These are phyloP conservation scores for Drosophila miranda DNA, from an alignment of 1,140 invertebrate genomes.

Conservation along the genomic window DNA sequence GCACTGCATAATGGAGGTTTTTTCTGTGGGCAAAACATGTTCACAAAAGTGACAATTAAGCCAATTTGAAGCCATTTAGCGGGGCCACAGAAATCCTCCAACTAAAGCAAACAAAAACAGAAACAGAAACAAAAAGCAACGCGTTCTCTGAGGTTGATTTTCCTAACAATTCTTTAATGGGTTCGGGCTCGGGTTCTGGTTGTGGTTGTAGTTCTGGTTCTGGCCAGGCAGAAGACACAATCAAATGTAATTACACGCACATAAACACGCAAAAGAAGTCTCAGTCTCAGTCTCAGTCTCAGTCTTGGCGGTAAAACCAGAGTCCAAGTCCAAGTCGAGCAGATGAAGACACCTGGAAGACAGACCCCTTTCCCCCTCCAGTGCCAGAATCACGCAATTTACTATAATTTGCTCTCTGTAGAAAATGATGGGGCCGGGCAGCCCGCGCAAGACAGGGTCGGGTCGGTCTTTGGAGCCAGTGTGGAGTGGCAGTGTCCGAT, in stretches of 20 bases:
- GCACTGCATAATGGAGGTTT: constrained; percentile 27
- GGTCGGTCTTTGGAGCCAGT: neutral
- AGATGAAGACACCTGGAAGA: constrained; percentile 48
- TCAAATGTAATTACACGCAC: constrained; percentile 80
- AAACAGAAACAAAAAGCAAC: constrained; percentile 2
- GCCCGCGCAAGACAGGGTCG: too few relatives aligned
- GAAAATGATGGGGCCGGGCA: too few relatives aligned
- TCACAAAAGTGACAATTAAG: constrained; percentile 77
- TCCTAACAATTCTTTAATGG: constrained; percentile 61
- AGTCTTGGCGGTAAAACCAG: neutral
- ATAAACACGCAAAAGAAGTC: constrained; percentile 68
- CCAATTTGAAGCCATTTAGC: constrained; percentile 76
- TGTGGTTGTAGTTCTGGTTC: too few relatives aligned
- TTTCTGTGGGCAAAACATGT: constrained; percentile 65
- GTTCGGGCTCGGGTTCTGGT: neutral
- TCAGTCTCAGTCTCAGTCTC: too few relatives aligned
- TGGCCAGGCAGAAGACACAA: constrained; percentile 26
- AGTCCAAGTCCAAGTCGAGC: constrained; percentile 29
- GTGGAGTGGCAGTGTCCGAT: constrained; percentile 1
- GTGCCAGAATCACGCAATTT: constrained; percentile 72
- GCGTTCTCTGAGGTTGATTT: constrained; percentile 35
- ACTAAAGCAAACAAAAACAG: constrained; percentile 33
- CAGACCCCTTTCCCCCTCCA: neutral
- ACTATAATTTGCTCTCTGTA: constrained; percentile 60
- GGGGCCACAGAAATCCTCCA: neutral